Evolutionary conservation across 2,113 vertebrate genomes (phyloP).

Genomic region (Ctenomys sociabilis): DNA sequence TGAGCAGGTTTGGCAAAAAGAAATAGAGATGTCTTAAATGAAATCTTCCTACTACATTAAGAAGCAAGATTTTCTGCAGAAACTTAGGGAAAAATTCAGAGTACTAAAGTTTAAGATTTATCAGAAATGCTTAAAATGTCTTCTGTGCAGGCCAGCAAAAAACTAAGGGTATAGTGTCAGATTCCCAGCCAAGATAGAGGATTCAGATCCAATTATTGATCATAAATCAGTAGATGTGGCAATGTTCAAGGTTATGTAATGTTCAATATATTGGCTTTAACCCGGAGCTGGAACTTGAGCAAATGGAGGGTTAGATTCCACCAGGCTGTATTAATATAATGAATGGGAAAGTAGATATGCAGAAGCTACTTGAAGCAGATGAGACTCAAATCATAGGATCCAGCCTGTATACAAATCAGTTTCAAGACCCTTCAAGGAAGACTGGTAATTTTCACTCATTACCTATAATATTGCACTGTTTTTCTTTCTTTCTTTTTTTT

Average conservation of each 20-base stretch:
- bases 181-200: background rate
- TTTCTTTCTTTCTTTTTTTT: too few species aligned
- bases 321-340: background rate
- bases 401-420: background rate
- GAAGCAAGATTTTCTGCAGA: background rate
- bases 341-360: background rate
- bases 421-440: background rate
- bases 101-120: background rate
- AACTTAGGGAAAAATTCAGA: background rate
- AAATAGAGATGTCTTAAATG: background rate
- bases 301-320: background rate
- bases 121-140: background rate
- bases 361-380: background rate
- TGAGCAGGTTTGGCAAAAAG: background rate
- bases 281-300: background rate
- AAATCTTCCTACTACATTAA: background rate
- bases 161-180: background rate
- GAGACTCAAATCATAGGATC: background rate
- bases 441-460: background rate
- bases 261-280: background rate
- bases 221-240: background rate
- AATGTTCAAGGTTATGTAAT: background rate
- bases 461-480: background rate
- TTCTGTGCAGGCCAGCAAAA: background rate
- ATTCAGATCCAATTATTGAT: background rate